Evolutionary conservation across 2,113 vertebrate genomes (phyloP), one percentile per base, ranked within the genome.

Genomic region (Carassius gibelio): DNA sequence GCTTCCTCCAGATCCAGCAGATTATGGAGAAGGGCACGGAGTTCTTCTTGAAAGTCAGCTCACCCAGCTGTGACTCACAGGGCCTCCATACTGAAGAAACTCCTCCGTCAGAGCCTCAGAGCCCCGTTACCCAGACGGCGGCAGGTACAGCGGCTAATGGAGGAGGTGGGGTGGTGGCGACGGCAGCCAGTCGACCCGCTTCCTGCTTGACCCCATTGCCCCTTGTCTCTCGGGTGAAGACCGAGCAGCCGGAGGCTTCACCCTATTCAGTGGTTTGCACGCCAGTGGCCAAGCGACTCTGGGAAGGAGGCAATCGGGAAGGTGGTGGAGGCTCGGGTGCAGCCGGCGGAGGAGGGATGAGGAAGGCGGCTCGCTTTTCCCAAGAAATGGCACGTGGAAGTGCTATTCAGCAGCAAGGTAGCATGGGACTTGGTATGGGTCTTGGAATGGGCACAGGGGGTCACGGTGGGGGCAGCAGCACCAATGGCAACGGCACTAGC

Each of bases 11-110:
- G 95, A 99, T 99, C 93, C 98, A 99, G 91, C 97, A 99, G 93
- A 99, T 99, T 92, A 98, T 99, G 97, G 98, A 99, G 91, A 98
- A 98, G 74, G 97, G 97, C 90, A 99, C 98, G 0, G 98, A 99
- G 91, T 98, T 99, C 94, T 98, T 98, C 94, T 95, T 99, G 71
- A 99, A 99, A 95, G 98, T 99, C 92, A 96, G 95, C 92, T 99
- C 98, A 0, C 98, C 98, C 6, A 98, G 97, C 93, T 99, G 98
- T 23, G 98, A 99, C 93, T 99, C 98, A 0, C 98, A 99, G 88
- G 97, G 97, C 66, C 93, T 98, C 36, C 96, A 98, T 34, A 89
- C 94, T 0, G 97, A 98, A 89, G 98, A 99, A 87, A 93, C 97
- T 8, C 97, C 97, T 0, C 93, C 94, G 0, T 99, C 98, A 8